phyloP scores from a whole-genome alignment of 1,140 invertebrate genomes.

The Diachasma alloeum region DNA sequence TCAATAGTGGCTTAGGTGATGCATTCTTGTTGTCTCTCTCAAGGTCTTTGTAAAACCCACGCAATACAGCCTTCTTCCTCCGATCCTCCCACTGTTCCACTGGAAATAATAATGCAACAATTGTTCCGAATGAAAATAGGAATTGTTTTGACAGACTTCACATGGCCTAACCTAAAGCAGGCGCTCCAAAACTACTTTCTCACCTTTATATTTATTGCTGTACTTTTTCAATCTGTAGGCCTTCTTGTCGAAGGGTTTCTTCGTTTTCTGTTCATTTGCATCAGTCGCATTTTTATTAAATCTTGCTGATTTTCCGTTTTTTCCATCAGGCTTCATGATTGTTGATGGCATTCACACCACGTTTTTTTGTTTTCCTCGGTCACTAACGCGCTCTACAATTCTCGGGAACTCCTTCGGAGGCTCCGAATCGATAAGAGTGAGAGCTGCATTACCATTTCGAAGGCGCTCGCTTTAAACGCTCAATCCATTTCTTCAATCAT shows the following conservation, averaged over 20 bases:
- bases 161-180: constrained; percentile 35
- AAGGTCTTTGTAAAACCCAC: constrained; percentile 67
- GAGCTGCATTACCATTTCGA: no score
- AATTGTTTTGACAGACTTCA: neutral
- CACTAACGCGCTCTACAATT: no score
- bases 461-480: no score
- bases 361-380: neutral
- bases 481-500: no score
- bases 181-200: constrained; percentile 11
- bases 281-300: neutral
- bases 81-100: constrained; percentile 72
- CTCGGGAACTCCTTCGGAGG: no score
- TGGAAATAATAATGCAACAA: constrained; percentile 36
- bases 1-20: constrained; percentile 2
- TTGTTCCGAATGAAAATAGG: constrained; percentile 1
- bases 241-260: constrained; percentile 72
- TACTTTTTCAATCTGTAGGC: constrained; percentile 72
- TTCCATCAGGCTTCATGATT: neutral
- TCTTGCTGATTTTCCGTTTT: neutral
- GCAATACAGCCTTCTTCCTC: constrained; percentile 66
- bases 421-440: no score
- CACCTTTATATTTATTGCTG: constrained; percentile 72
- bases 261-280: constrained; percentile 23
- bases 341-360: neutral
- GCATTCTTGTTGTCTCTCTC: constrained; percentile 58